These are phyloP conservation scores for Hipposideros larvatus DNA, from an alignment of 2,797 vertebrate species.

Conservation along the genomic window DNA sequence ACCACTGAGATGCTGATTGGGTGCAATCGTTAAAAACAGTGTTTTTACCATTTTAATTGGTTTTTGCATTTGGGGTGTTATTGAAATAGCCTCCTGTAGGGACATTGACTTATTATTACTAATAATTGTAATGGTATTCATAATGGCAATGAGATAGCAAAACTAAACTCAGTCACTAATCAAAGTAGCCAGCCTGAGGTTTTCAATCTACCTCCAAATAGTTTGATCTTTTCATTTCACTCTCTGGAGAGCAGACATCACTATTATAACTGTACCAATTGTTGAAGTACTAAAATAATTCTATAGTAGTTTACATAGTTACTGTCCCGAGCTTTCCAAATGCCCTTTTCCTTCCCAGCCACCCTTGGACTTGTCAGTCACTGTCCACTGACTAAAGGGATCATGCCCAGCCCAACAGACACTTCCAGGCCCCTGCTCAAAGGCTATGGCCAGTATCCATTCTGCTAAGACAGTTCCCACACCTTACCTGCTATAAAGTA, in stretches of 20 bases:
- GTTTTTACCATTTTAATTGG: not conserved
- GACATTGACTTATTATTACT: not conserved
- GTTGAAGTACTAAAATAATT: not conserved
- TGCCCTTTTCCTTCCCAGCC: not conserved
- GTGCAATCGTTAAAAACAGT: not conserved
- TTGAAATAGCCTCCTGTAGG: not conserved
- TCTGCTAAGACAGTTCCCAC: not conserved
- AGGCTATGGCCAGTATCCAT: not conserved
- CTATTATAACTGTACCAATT: not conserved
- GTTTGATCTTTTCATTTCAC: not conserved
- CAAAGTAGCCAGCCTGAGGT: not conserved
- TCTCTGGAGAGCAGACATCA: not conserved
- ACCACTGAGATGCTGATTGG: not conserved
- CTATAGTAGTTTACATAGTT: not conserved
- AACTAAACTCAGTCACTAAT: not conserved
- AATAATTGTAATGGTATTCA: not conserved
- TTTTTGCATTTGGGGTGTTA: not conserved
- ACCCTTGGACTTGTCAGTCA: not conserved
- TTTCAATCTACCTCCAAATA: not conserved
- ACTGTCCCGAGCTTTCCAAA: not conserved
- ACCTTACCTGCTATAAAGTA: not conserved
- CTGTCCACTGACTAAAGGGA: not conserved
- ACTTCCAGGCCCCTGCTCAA: not conserved
- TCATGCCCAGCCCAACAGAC: fast-evolving
- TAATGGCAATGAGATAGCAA: not conserved